Evolutionary conservation across 2,113 vertebrate genomes (phyloP).

Genomic region (Bubo bubo): DNA sequence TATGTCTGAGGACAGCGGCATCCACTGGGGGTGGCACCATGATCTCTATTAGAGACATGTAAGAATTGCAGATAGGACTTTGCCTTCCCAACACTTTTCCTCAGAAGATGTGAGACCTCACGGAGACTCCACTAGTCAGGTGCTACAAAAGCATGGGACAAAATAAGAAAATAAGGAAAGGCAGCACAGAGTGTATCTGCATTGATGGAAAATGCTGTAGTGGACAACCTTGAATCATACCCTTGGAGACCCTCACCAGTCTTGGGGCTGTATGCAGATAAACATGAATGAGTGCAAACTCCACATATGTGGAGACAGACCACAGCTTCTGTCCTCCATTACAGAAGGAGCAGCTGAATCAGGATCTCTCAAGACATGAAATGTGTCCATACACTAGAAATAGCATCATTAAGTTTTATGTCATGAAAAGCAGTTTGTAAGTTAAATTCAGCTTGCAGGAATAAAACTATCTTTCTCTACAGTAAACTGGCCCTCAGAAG

Average conservation of each 20-base stretch:
- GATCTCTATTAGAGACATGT: background rate
- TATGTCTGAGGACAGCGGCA: accelerated
- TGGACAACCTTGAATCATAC: accelerated
- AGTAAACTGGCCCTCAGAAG: background rate
- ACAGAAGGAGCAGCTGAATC: background rate
- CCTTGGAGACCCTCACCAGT: background rate
- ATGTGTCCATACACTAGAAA: background rate
- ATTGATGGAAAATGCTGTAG: background rate
- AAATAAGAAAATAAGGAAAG: background rate
- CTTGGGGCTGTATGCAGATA: background rate
- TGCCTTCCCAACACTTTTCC: background rate
- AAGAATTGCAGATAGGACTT: background rate
- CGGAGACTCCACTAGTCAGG: background rate
- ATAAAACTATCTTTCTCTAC: background rate
- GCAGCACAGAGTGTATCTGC: background rate
- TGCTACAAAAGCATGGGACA: background rate
- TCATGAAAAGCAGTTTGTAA: background rate
- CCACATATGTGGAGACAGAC: background rate
- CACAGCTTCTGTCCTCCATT: background rate
- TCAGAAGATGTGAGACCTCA: background rate
- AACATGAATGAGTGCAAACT: background rate
- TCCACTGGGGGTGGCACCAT: background rate
- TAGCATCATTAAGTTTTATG: accelerated
- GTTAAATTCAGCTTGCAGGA: background rate
- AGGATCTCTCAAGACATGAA: background rate